Percentiles rank a stretch among this genome's conserved stretches.
Evolutionary conservation across 2,797 vertebrate species (phyloP).

Genomic region (Muraenolepis orangiensis): DNA sequence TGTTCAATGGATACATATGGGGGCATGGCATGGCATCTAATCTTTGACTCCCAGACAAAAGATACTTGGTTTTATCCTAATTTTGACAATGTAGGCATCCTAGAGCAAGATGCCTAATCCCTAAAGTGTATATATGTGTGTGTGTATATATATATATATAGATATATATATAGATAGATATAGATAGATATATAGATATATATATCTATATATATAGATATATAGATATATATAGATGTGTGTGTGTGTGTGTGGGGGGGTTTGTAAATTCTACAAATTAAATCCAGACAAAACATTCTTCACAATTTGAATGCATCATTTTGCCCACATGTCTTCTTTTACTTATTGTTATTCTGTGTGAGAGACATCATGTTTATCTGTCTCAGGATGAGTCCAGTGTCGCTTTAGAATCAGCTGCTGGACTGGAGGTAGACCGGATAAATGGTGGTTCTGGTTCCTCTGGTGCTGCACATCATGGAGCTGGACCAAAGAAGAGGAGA

Average conservation of each 20-base stretch:
- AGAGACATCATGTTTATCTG: neutral
- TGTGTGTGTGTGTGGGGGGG: no score
- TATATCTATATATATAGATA: no score
- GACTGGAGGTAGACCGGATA: constrained; percentile 60
- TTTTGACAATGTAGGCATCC: neutral
- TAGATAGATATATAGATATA: no score
- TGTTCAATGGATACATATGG: neutral
- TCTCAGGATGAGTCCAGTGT: constrained; percentile 70
- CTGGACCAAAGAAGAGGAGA: constrained; percentile 71
- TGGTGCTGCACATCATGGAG: constrained; percentile 48
- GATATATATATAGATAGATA: no score
- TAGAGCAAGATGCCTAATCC: neutral
- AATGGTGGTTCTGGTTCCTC: constrained; percentile 62
- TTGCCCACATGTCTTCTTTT: neutral
- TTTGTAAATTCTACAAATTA: neutral
- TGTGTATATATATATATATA: no score
- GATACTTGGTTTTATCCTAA: neutral
- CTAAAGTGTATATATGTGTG: no score
- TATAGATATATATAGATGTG: no score
- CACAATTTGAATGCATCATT: neutral
- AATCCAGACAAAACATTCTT: neutral
- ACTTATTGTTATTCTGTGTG: neutral
- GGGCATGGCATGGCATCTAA: neutral
- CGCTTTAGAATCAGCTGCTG: constrained; percentile 56
- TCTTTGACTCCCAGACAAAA: neutral